Percentiles rank a stretch among this genome's conserved stretches.
Evolutionary conservation across 2,797 vertebrate species (phyloP).

Genomic region (Acanthopagrus latus): DNA sequence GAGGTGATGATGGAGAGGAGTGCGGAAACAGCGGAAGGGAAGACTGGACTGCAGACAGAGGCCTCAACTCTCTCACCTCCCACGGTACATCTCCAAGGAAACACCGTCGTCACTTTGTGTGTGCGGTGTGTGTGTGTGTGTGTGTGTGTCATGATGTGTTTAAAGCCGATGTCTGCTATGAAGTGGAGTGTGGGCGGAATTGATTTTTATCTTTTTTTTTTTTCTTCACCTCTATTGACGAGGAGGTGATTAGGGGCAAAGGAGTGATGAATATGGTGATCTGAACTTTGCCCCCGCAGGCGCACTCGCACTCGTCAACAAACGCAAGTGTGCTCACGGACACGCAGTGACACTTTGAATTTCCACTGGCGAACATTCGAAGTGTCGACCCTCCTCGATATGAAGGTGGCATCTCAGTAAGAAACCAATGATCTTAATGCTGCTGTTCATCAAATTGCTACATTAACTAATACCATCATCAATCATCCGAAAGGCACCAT

Average conservation of each 20-base stretch:
- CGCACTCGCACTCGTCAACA: slow-evolving; percentile 15
- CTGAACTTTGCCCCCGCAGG: slow-evolving; percentile 55
- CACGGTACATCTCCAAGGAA: slow-evolving; percentile 65
- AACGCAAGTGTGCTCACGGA: slow-evolving; percentile 10
- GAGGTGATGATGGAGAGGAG: slow-evolving; percentile 56
- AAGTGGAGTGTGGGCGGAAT: slow-evolving; percentile 45
- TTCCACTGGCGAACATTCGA: slow-evolving; percentile 12
- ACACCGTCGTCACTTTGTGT: slow-evolving; percentile 38
- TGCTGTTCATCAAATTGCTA: slow-evolving; percentile 38
- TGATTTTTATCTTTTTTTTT: slow-evolving; percentile 35
- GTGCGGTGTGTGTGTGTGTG: slow-evolving; percentile 35
- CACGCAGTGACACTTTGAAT: slow-evolving; percentile 20
- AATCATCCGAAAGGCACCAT: slow-evolving; percentile 72
- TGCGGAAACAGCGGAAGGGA: slow-evolving; percentile 57
- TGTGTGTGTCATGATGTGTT: slow-evolving; percentile 30
- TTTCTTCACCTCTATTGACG: slow-evolving; percentile 47
- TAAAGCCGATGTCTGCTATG: slow-evolving; percentile 50
- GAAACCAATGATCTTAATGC: slow-evolving; percentile 13
- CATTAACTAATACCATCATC: slow-evolving; percentile 40
- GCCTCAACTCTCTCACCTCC: slow-evolving; percentile 51
- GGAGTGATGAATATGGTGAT: slow-evolving; percentile 50
- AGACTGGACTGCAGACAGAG: slow-evolving; percentile 62
- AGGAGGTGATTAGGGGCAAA: slow-evolving; percentile 41
- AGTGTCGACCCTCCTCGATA: not conserved
- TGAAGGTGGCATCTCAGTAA: slow-evolving; percentile 19